A percentile compares a stretch with the other conserved stretches of the same genome.
phyloP scores from a whole-genome alignment of 1,140 invertebrate species.

The Drosophila watanabei region DNA sequence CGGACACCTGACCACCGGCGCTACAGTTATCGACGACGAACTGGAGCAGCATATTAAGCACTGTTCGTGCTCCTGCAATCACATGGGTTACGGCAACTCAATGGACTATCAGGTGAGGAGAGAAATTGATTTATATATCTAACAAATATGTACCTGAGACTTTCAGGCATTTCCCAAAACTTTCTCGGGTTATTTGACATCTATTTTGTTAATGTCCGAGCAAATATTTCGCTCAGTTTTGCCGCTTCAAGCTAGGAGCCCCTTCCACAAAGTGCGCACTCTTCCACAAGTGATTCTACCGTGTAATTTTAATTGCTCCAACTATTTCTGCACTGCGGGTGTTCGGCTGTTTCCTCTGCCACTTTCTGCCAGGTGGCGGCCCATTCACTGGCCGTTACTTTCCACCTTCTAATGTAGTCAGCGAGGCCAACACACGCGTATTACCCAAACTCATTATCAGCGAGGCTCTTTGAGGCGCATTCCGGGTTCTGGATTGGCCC shows the following conservation, averaged over 20 bases:
- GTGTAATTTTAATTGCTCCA: constrained; percentile 75
- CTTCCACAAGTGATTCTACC: constrained; percentile 57
- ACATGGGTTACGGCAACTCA: constrained; percentile 96
- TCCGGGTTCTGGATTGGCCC: constrained; percentile 53
- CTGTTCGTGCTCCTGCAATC: constrained; percentile 95
- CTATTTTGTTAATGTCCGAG: no score
- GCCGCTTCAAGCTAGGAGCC: background rate
- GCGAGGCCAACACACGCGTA: constrained; percentile 27
- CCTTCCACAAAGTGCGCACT: constrained; percentile 27
- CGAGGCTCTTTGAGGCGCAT: constrained; percentile 65
- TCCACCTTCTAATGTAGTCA: constrained; percentile 32
- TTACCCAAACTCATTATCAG: constrained; percentile 72
- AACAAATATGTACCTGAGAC: background rate
- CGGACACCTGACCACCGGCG: constrained; percentile 63
- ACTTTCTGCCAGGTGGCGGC: constrained; percentile 23
- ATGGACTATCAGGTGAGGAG: constrained; percentile 93
- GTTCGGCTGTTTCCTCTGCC: constrained; percentile 23
- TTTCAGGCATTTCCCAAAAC: background rate
- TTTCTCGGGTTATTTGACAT: background rate
- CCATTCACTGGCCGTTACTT: constrained; percentile 24
- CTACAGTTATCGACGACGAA: constrained; percentile 89
- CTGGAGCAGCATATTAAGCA: constrained; percentile 94
- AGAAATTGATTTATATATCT: background rate
- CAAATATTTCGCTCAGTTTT: background rate
- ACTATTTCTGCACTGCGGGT: constrained; percentile 30